Percentiles rank a stretch among this genome's conserved stretches.
Evolutionary conservation across 2,888 invertebrate genomes (phyloP).

Genomic region (Acanthopleura granulata): DNA sequence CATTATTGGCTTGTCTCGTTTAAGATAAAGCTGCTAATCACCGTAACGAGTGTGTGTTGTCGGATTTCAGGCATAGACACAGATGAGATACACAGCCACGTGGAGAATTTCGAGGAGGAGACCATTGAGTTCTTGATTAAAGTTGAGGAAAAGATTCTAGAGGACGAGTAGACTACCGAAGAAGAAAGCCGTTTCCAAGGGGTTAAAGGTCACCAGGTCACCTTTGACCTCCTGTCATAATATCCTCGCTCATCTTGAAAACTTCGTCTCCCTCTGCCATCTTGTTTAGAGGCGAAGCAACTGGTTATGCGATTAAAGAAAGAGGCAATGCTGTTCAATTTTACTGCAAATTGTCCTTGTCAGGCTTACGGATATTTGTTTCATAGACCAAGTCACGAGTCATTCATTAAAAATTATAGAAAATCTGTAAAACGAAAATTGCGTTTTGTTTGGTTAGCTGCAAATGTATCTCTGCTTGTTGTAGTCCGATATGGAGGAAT

Average conservation of each 20-base stretch:
- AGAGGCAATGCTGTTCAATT: no score
- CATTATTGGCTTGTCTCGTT: no score
- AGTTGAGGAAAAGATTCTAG: conserved; percentile 80
- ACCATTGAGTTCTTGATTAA: conserved; percentile 97
- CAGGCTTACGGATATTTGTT: no score
- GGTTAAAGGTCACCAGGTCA: conserved; percentile 2
- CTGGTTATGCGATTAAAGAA: no score
- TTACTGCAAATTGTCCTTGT: no score
- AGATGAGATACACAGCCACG: conserved; percentile 89
- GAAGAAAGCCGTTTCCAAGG: not conserved
- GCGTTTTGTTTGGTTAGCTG: no score
- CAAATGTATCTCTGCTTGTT: no score
- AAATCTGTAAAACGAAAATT: no score
- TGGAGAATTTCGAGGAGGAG: conserved; percentile 92
- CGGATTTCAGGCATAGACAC: conserved; percentile 84
- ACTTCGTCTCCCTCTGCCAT: not conserved
- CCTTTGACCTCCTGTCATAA: not conserved
- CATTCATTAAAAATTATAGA: no score
- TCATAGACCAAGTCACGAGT: no score
- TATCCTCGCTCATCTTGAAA: conserved; percentile 24
- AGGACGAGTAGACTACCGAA: conserved; percentile 50
- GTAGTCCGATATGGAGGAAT: not conserved
- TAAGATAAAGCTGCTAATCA: not conserved
- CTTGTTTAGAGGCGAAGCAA: no score
- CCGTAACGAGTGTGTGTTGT: not conserved